These are phyloP conservation scores for Actenoides hombroni DNA, from an alignment of 2,113 vertebrate species.

Conservation along the genomic window DNA sequence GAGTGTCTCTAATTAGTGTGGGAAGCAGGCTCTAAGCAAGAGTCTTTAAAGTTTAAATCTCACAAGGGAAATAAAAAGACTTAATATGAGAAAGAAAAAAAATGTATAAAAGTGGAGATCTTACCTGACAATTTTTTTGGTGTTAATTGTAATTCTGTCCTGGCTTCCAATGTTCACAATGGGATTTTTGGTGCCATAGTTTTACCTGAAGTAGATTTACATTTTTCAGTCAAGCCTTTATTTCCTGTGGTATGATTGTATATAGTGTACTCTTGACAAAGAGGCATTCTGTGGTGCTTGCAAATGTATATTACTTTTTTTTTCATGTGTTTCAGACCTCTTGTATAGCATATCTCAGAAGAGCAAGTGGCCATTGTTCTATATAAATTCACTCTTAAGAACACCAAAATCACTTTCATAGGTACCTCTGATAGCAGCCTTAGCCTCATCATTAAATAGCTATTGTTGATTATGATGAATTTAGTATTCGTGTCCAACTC, in stretches of 20 bases:
- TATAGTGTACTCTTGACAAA: not conserved
- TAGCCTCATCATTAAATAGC: not conserved
- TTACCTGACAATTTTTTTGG: not conserved
- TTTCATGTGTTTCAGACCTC: not conserved
- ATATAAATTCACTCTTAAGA: not conserved
- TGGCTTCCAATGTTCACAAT: not conserved
- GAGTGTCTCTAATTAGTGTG: constrained; percentile 55
- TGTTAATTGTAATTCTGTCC: not conserved
- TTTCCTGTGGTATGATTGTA: not conserved
- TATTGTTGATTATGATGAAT: not conserved
- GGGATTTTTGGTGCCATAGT: not conserved
- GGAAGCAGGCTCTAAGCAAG: constrained; percentile 23
- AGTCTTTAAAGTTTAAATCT: constrained; percentile 49
- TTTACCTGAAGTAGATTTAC: not conserved
- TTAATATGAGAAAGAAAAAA: not conserved
- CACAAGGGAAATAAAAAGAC: constrained; percentile 31
- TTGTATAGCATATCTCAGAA: not conserved
- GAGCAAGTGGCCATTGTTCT: not conserved
- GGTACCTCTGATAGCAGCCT: not conserved
- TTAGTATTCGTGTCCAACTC: not conserved
- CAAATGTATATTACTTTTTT: not conserved
- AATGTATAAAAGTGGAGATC: not conserved
- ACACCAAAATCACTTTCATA: not conserved
- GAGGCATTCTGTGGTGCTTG: not conserved
- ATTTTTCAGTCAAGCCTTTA: not conserved